Percentiles rank a stretch among this genome's conserved stretches.
These are phyloP conservation scores for Pogoniulus pusillus DNA, from an alignment of 2,797 vertebrate species.

Conservation along the genomic window DNA sequence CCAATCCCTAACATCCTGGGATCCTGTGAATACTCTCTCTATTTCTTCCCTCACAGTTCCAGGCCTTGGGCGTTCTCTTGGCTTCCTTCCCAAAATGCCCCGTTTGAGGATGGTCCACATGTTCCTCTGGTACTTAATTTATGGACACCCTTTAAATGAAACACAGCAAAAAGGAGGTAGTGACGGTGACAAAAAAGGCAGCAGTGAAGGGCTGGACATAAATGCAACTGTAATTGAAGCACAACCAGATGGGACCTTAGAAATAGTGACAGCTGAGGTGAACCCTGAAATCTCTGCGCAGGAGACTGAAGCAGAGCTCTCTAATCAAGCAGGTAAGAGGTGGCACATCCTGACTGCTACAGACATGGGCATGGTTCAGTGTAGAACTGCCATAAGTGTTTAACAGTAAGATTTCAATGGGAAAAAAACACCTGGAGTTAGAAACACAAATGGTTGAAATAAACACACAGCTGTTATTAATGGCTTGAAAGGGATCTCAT, in stretches of 20 bases:
- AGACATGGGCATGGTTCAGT: neutral
- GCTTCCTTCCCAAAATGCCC: constrained; percentile 96
- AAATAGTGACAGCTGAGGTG: neutral
- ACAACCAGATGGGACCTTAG: constrained; percentile 3
- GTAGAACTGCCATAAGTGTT: neutral
- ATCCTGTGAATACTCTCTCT: neutral
- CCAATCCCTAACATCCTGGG: no score
- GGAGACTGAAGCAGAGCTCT: constrained; percentile 66
- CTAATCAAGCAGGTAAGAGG: constrained; percentile 67
- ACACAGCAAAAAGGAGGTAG: neutral
- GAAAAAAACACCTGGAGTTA: neutral
- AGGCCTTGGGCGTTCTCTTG: constrained; percentile 87
- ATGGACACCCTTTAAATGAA: constrained; percentile 81
- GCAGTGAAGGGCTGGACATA: neutral
- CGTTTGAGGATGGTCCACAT: constrained; percentile 86
- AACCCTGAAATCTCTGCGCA: neutral
- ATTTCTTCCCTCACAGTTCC: constrained; percentile 77
- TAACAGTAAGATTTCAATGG: neutral
- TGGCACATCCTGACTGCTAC: neutral
- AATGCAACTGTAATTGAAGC: neutral
- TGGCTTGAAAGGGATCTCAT: neutral
- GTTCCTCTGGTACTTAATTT: constrained; percentile 93
- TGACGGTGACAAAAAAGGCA: neutral
- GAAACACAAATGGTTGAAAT: neutral
- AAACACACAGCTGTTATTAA: no score